These are phyloP conservation scores for Macrosoma leucophasiata DNA, from an alignment of 2,888 invertebrate species.

Conservation along the genomic window DNA sequence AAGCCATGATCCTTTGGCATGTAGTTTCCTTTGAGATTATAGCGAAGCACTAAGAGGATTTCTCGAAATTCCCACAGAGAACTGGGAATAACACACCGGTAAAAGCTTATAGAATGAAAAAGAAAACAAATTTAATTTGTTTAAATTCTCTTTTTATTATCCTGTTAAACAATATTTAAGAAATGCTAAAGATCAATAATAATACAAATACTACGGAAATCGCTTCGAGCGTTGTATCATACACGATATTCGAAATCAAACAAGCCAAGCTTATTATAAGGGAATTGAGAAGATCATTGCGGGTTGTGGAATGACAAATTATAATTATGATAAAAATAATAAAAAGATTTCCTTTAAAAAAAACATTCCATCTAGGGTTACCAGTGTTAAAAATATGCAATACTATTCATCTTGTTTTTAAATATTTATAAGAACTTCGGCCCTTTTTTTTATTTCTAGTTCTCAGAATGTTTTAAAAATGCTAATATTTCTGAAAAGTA, in stretches of 20 bases:
- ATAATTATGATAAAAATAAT: conserved; percentile 15
- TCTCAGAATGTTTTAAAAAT: neutral
- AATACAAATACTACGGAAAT: conserved; percentile 38
- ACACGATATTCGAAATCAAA: conserved; percentile 20
- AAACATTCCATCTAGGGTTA: conserved; percentile 9
- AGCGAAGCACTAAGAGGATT: no score
- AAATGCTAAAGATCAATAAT: conserved; percentile 50
- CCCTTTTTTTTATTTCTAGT: neutral
- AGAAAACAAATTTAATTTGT: conserved; percentile 17
- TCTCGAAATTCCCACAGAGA: no score
- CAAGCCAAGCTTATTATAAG: conserved; percentile 33
- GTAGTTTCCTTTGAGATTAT: no score
- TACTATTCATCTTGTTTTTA: no score
- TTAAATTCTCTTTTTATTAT: conserved; percentile 41
- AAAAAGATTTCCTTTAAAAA: conserved; percentile 8
- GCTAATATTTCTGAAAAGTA: conserved; percentile 5
- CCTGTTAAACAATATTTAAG: conserved; percentile 45
- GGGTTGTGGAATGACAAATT: conserved; percentile 15
- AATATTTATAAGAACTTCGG: no score
- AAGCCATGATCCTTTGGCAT: no score
- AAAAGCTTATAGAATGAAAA: no score
- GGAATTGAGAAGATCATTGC: conserved; percentile 7
- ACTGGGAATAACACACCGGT: no score
- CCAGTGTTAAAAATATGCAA: neutral
- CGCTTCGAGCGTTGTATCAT: conserved; percentile 35